Conservation (phyloP, 1,140 invertebrate species). For the Anoplolepis gracilipes region DNA sequence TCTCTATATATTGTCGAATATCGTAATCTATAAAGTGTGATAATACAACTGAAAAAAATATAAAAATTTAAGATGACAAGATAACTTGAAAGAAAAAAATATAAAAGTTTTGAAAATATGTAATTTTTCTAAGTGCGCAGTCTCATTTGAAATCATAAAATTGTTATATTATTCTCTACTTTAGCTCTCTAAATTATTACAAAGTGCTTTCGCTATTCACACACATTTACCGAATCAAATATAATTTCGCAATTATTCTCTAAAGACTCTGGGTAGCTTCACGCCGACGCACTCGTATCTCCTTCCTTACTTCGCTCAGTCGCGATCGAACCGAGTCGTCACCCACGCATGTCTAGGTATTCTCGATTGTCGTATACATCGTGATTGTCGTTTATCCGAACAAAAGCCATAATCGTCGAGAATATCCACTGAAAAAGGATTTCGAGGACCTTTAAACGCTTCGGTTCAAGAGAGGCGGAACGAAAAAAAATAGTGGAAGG, state of each 20-base stretch:
- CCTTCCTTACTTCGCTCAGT: conserved; percentile 38
- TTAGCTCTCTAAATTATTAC: background rate
- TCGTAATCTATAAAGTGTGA: background rate
- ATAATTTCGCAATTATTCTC: background rate
- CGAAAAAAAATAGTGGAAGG: background rate
- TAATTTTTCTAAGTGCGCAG: too few species aligned
- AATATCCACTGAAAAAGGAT: conserved; percentile 48
- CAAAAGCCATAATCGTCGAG: conserved; percentile 41
- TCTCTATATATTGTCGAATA: background rate
- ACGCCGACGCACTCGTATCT: conserved; percentile 35
- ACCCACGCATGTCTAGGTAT: conserved; percentile 63
- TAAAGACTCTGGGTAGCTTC: conserved; percentile 7
- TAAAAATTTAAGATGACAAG: too few species aligned
- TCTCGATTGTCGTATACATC: conserved; percentile 27
- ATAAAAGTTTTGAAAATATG: background rate
- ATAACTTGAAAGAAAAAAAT: background rate
- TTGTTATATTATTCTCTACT: background rate
- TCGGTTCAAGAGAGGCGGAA: background rate
- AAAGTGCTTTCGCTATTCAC: background rate
- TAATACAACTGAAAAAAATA: background rate
- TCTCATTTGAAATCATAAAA: background rate
- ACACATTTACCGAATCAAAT: background rate
- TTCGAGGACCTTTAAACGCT: conserved; percentile 46
- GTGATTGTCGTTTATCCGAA: conserved; percentile 59
- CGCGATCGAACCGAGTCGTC: conserved; percentile 58